These are phyloP conservation scores for Stictonetta naevosa DNA, from an alignment of 2,113 vertebrate genomes.

Conservation along the genomic window DNA sequence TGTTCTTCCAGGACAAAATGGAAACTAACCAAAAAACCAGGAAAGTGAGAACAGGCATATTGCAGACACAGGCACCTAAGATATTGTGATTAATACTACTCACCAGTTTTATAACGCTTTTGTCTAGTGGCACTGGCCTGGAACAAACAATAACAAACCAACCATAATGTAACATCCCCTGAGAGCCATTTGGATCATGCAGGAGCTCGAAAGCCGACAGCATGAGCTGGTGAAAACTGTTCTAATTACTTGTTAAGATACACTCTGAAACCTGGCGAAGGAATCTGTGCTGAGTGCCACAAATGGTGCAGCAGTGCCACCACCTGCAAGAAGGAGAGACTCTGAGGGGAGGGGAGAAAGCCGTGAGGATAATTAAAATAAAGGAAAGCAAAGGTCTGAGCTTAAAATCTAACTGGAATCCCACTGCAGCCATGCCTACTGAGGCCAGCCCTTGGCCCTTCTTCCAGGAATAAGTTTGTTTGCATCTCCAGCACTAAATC, in stretches of 20 bases:
- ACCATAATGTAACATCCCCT: conserved; percentile 65
- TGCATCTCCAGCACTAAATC: neutral
- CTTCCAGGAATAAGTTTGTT: neutral
- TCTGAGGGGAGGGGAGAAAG: conserved; percentile 8
- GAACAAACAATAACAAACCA: conserved; percentile 72
- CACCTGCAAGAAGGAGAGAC: conserved; percentile 58
- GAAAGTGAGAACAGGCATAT: neutral
- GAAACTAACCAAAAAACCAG: conserved; percentile 11
- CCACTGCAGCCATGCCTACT: neutral
- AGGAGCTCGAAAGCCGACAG: conserved; percentile 48
- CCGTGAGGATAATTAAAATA: neutral
- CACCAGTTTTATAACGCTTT: conserved; percentile 51
- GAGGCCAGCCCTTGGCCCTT: neutral
- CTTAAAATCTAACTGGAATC: neutral
- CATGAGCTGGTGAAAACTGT: conserved; percentile 43
- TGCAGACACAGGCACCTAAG: conserved; percentile 30
- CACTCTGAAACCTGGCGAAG: conserved; percentile 12
- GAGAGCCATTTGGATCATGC: conserved; percentile 64
- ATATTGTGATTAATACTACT: conserved; percentile 63
- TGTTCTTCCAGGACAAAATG: neutral
- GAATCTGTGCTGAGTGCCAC: neutral
- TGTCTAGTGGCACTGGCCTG: conserved; percentile 68
- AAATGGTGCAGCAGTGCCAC: conserved; percentile 69
- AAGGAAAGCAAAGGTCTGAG: neutral
- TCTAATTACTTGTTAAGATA: conserved; percentile 57